Evolutionary conservation across 2,797 vertebrate genomes (phyloP).

Genomic region (Masticophis lateralis): DNA sequence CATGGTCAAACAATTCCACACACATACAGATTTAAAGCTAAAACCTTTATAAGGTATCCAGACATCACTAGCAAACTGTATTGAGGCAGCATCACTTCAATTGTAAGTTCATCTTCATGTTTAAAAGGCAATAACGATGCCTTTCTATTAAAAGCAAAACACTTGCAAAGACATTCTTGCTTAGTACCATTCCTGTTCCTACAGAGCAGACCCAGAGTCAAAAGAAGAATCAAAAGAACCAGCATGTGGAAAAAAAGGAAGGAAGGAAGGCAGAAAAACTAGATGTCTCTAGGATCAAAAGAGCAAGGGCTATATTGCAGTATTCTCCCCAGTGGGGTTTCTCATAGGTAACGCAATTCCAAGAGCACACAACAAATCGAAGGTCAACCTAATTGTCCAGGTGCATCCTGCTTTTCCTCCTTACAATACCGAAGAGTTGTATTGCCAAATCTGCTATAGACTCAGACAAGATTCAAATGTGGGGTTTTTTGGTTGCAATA

Average conservation of each 20-base stretch:
- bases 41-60: conserved; percentile 74
- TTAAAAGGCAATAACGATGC: conserved; percentile 71
- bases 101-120: conserved; percentile 76
- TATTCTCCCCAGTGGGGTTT: background rate
- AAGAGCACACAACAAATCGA: background rate
- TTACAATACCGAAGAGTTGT: background rate
- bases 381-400: background rate
- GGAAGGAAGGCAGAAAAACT: background rate
- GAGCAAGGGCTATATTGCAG: background rate
- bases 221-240: background rate
- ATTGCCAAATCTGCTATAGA: background rate
- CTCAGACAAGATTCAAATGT: background rate
- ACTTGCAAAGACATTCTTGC: background rate
- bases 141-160: background rate
- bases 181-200: background rate
- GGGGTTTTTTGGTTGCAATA: background rate
- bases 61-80: conserved; percentile 91
- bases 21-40: background rate
- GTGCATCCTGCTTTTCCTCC: background rate
- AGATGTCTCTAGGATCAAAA: background rate
- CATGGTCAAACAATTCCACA: background rate
- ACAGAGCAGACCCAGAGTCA: background rate
- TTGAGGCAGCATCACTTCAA: conserved; percentile 80
- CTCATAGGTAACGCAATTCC: background rate
- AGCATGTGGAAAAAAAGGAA: background rate